A percentile compares a stretch with the other conserved stretches of the same genome.
Conservation (phyloP, 1,140 invertebrate species). For the Pachypsylla venusta region DNA sequence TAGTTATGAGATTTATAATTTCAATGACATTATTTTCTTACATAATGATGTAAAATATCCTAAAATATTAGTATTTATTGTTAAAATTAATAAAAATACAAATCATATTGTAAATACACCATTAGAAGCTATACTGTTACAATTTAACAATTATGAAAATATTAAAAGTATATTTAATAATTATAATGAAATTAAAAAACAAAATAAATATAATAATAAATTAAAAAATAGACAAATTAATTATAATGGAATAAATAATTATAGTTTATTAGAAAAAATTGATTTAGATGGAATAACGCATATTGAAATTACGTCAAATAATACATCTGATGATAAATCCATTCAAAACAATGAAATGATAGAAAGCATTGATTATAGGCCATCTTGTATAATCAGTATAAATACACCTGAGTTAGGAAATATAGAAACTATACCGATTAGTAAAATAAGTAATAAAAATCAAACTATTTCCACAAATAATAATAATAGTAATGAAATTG, state of each 20-base stretch:
- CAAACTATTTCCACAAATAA: background rate
- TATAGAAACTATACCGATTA: constrained; percentile 12
- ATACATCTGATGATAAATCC: too few relatives aligned
- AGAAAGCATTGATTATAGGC: constrained; percentile 9
- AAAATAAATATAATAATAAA: constrained; percentile 1
- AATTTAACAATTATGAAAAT: constrained; percentile 7
- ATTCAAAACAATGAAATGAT: background rate
- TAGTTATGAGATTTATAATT: constrained; percentile 17
- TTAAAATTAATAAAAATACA: constrained; percentile 17
- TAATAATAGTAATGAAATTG: background rate
- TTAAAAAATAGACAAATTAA: background rate
- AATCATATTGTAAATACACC: background rate
- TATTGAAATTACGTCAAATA: constrained; percentile 22
- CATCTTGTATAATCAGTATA: constrained; percentile 25
- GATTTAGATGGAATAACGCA: constrained; percentile 25
- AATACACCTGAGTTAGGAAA: constrained; percentile 24
- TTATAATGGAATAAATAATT: constrained; percentile 14
- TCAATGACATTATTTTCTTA: constrained; percentile 24
- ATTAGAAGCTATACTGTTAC: background rate
- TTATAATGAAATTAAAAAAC: constrained; percentile 6
- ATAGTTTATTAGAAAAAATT: constrained; percentile 23
- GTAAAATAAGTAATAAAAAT: background rate
- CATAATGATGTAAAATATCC: constrained; percentile 23
- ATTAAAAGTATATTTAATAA: background rate
- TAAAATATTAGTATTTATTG: constrained; percentile 22